These are phyloP conservation scores for Thymelicus acteon DNA, from an alignment of 2,888 invertebrate genomes.

Conservation along the genomic window DNA sequence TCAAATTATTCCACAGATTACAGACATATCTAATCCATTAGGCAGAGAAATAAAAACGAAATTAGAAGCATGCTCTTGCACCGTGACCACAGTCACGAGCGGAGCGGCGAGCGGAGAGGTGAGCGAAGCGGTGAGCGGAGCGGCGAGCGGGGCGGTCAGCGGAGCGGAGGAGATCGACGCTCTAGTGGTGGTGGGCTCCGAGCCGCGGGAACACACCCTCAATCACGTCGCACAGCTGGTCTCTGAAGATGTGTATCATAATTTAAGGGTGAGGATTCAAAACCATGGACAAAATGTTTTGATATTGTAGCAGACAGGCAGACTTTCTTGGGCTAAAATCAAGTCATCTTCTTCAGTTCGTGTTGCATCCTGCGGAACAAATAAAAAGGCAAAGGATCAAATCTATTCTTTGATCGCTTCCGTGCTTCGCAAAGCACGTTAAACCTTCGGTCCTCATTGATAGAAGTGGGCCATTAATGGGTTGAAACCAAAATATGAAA, in stretches of 20 bases:
- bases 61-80: conserved; percentile 62
- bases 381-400: too few species aligned
- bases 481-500: too few species aligned
- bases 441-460: too few species aligned
- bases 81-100: conserved; percentile 55
- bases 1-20: conserved; percentile 58
- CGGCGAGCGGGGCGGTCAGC: conserved; percentile 45
- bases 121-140: conserved; percentile 45
- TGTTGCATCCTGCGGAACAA: too few species aligned
- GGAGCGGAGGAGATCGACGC: conserved; percentile 59
- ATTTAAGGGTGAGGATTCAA: conserved; percentile 63
- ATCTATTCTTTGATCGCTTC: too few species aligned
- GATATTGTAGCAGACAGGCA: not conserved
- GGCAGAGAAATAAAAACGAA: conserved; percentile 63
- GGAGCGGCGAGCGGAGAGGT: conserved; percentile 47
- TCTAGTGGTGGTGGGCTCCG: conserved; percentile 68
- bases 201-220: conserved; percentile 54
- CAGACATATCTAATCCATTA: conserved; percentile 61
- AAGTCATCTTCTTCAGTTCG: too few species aligned
- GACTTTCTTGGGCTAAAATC: too few species aligned
- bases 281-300: too few species aligned
- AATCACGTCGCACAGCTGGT: conserved; percentile 63
- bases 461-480: too few species aligned
- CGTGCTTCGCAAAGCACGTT: too few species aligned
- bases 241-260: conserved; percentile 66